Evolutionary conservation across 2,888 invertebrate genomes (phyloP).

Genomic region (Coremacera marginata): DNA sequence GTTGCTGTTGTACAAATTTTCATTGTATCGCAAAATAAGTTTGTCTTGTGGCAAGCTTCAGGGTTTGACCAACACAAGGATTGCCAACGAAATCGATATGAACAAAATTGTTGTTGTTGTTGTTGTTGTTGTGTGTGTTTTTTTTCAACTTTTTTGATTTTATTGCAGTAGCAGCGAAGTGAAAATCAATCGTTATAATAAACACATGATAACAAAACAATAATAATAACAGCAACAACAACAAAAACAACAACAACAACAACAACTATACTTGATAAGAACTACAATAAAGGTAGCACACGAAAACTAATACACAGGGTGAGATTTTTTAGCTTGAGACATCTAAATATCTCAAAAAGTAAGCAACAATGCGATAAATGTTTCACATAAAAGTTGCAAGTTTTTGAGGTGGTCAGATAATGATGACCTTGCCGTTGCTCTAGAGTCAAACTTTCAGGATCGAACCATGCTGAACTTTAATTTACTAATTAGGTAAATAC

Average conservation of each 20-base stretch:
- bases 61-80: neutral
- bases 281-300: neutral
- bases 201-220: slow-evolving; percentile 8
- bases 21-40: too few relatives aligned
- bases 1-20: neutral
- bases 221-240: slow-evolving; percentile 15
- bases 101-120: neutral
- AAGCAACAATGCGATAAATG: too few relatives aligned
- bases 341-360: too few relatives aligned
- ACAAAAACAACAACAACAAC: neutral
- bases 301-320: neutral
- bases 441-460: too few relatives aligned
- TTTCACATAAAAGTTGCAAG: too few relatives aligned
- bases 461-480: too few relatives aligned
- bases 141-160: neutral
- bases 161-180: slow-evolving; percentile 12
- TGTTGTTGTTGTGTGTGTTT: neutral
- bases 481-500: too few relatives aligned
- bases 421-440: too few relatives aligned
- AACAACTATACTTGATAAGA: neutral
- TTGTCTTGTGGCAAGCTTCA: neutral
- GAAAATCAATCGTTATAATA: slow-evolving; percentile 21
- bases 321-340: too few relatives aligned
- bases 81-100: neutral
- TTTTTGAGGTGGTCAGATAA: too few relatives aligned